phyloP scores from a whole-genome alignment of 30 jellyfish, hydroid and myxozoan species.

The Aurelia aurita complex sp. Pacific region DNA sequence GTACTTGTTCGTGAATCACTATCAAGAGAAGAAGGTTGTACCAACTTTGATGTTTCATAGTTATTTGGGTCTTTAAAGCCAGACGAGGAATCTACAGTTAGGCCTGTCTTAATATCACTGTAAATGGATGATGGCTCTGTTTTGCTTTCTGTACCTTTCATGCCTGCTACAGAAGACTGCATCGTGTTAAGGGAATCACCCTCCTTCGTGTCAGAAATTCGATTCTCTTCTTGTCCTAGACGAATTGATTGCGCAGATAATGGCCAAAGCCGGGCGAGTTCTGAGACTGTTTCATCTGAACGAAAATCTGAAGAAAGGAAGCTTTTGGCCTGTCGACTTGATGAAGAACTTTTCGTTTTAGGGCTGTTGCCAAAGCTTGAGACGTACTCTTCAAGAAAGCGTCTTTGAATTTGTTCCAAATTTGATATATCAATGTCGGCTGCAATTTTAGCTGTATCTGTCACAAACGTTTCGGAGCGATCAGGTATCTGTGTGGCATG shows the following conservation, averaged over 20 bases:
- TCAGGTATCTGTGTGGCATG: too few relatives aligned
- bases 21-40: background rate
- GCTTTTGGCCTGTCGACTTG: slow-evolving; percentile 27
- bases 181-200: background rate
- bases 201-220: background rate
- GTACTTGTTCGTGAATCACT: background rate
- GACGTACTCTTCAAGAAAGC: slow-evolving; percentile 19
- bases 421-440: background rate
- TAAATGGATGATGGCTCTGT: background rate
- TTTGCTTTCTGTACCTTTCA: background rate
- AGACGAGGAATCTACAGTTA: background rate
- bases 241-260: slow-evolving; percentile 15
- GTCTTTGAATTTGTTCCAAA: slow-evolving; percentile 5
- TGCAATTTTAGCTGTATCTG: background rate
- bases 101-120: background rate
- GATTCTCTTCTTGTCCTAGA: slow-evolving; percentile 11
- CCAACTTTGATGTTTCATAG: slow-evolving; percentile 11
- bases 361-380: slow-evolving; percentile 27
- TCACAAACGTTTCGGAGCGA: background rate
- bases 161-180: background rate
- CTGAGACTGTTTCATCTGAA: slow-evolving; percentile 67
- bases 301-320: slow-evolving; percentile 32
- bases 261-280: slow-evolving; percentile 55
- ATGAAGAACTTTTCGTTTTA: slow-evolving; percentile 23
- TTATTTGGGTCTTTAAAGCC: slow-evolving; percentile 38